phyloP scores from a whole-genome alignment of 2,113 vertebrate genomes.

The Regulus satrapa region DNA sequence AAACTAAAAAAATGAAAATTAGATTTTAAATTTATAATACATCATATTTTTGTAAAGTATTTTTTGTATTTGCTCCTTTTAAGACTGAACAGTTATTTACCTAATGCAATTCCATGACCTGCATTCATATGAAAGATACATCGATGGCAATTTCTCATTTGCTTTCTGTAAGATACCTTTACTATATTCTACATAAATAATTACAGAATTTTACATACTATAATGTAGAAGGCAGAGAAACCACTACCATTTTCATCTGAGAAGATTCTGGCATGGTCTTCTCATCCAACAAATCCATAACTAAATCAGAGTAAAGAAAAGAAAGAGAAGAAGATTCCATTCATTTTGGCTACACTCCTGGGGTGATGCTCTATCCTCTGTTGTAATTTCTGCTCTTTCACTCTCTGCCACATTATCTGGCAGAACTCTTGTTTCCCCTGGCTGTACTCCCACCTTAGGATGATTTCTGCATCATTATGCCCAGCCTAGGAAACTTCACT shows the following conservation, averaged over 20 bases:
- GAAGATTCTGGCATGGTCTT: not conserved
- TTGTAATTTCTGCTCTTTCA: not conserved
- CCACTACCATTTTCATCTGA: not conserved
- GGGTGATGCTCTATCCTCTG: not conserved
- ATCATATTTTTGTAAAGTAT: not conserved
- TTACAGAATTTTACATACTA: not conserved
- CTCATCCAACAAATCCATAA: not conserved
- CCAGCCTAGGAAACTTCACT: not conserved
- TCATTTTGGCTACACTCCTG: not conserved
- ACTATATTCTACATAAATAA: not conserved
- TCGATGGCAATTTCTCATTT: not conserved
- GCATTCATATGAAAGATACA: not conserved
- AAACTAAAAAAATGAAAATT: constrained; percentile 31
- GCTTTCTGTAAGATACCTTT: not conserved
- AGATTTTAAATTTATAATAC: not conserved
- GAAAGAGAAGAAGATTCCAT: not conserved
- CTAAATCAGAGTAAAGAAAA: not conserved
- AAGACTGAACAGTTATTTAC: not conserved
- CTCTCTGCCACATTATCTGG: accelerated
- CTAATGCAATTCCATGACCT: not conserved
- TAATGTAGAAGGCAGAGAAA: not conserved
- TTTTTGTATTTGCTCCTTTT: not conserved
- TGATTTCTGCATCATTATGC: not conserved
- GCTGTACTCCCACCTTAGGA: not conserved
- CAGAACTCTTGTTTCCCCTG: not conserved